phyloP scores from a whole-genome alignment of 2,888 invertebrate genomes.

The Myathropa florea region DNA sequence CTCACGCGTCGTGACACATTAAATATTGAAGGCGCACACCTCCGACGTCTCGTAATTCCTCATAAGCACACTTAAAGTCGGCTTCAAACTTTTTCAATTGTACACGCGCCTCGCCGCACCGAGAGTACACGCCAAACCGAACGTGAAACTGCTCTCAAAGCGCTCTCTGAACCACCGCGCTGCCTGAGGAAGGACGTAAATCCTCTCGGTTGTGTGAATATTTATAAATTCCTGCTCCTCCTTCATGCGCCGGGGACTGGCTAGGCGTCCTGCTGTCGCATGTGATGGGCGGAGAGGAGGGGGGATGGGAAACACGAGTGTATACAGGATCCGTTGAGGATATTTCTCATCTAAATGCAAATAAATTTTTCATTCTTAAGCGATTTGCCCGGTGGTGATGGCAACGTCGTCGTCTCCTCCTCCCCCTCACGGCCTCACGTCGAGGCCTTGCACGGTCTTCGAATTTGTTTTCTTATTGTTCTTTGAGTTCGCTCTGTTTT shows the following conservation, averaged over 20 bases:
- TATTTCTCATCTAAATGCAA: slow-evolving; percentile 66
- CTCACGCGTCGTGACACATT: neutral
- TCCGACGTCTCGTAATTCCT: neutral
- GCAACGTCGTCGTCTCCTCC: neutral
- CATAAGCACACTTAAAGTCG: neutral
- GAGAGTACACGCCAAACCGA: too few relatives aligned
- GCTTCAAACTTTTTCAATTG: neutral
- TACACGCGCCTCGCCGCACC: neutral
- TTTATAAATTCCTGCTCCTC: neutral
- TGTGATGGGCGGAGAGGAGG: neutral
- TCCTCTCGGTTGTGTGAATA: neutral
- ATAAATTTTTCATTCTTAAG: slow-evolving; percentile 59
- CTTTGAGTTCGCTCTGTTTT: neutral
- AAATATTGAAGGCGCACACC: neutral
- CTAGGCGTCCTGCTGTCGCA: neutral
- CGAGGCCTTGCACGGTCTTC: neutral
- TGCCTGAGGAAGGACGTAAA: too few relatives aligned
- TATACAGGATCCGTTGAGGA: slow-evolving; percentile 24
- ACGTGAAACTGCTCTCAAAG: too few relatives aligned
- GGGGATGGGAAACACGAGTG: neutral
- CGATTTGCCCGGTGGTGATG: slow-evolving; percentile 25
- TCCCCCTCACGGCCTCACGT: too few relatives aligned
- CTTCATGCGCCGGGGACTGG: neutral
- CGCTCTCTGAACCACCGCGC: too few relatives aligned
- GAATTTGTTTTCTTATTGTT: neutral